phyloP scores from a whole-genome alignment of 2,797 vertebrate species.

The Cyclura pinguis region DNA sequence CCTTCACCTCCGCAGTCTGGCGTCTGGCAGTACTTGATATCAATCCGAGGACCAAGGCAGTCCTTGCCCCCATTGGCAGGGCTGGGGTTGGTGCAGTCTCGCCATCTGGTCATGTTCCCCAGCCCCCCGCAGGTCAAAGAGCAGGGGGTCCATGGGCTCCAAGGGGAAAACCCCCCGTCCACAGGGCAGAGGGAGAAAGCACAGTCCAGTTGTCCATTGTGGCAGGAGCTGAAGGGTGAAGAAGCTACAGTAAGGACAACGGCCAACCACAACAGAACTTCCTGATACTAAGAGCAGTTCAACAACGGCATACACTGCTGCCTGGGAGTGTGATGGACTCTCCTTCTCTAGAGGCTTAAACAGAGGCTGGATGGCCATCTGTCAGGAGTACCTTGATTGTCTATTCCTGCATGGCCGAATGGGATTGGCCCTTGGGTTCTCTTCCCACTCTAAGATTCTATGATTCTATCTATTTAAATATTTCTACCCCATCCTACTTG shows the following conservation, averaged over 20 bases:
- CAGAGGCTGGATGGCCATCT: no score
- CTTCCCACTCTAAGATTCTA: no score
- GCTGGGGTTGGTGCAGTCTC: conserved; percentile 79
- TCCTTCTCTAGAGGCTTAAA: no score
- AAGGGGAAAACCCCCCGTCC: conserved; percentile 79
- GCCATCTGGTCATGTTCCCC: conserved; percentile 83
- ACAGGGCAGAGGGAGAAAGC: conserved; percentile 78
- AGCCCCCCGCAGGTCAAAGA: conserved; percentile 87
- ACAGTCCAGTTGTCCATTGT: conserved; percentile 85
- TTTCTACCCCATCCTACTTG: no score
- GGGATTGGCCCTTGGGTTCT: no score
- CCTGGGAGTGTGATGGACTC: no score
- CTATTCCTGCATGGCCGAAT: no score
- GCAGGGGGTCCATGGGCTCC: conserved; percentile 87
- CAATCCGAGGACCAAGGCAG: conserved; percentile 81
- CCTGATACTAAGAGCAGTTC: no score
- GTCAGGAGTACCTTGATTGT: no score
- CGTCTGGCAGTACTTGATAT: conserved; percentile 85
- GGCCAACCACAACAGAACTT: neutral
- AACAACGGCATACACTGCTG: no score
- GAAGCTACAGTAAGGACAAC: no score
- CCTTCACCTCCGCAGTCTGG: conserved; percentile 85
- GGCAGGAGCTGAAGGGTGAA: conserved; percentile 79
- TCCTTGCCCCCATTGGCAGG: conserved; percentile 79
- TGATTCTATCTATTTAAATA: no score